These are phyloP conservation scores for Nezara viridula DNA, from an alignment of 2,888 invertebrate species.

Conservation along the genomic window DNA sequence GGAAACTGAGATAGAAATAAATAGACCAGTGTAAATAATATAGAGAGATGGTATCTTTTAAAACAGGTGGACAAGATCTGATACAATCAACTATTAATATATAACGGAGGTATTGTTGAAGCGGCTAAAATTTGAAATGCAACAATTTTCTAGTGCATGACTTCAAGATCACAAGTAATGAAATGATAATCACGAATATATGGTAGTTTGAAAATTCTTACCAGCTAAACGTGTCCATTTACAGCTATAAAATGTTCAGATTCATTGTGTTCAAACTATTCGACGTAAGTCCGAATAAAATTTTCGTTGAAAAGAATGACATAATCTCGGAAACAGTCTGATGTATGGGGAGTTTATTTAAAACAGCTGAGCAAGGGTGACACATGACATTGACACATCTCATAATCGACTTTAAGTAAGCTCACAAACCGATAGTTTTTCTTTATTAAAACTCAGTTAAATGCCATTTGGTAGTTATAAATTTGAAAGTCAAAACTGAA, in stretches of 20 bases:
- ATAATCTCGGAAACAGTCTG: slow-evolving; percentile 51
- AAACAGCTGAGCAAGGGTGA: slow-evolving; percentile 55
- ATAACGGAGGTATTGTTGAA: neutral
- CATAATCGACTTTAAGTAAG: slow-evolving; percentile 52
- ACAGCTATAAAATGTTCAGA: slow-evolving; percentile 52
- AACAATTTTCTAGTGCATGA: neutral
- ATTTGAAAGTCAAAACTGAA: slow-evolving; percentile 1
- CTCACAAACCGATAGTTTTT: slow-evolving; percentile 33
- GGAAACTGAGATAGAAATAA: slow-evolving; percentile 13
- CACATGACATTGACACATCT: slow-evolving; percentile 50
- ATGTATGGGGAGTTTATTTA: slow-evolving; percentile 56
- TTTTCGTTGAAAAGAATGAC: slow-evolving; percentile 48
- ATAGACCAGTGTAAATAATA: slow-evolving; percentile 19
- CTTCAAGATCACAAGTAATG: neutral
- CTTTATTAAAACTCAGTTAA: neutral
- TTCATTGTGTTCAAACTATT: slow-evolving; percentile 45
- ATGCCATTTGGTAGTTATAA: neutral
- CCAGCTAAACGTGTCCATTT: slow-evolving; percentile 64
- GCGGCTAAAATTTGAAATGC: neutral
- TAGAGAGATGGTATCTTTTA: neutral
- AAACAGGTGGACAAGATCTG: neutral
- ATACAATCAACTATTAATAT: neutral
- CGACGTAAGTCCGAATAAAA: neutral
- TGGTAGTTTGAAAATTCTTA: slow-evolving; percentile 29
- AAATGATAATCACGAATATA: neutral